Conservation (phyloP, 2,888 invertebrate genomes). For the Volucella inanis region DNA sequence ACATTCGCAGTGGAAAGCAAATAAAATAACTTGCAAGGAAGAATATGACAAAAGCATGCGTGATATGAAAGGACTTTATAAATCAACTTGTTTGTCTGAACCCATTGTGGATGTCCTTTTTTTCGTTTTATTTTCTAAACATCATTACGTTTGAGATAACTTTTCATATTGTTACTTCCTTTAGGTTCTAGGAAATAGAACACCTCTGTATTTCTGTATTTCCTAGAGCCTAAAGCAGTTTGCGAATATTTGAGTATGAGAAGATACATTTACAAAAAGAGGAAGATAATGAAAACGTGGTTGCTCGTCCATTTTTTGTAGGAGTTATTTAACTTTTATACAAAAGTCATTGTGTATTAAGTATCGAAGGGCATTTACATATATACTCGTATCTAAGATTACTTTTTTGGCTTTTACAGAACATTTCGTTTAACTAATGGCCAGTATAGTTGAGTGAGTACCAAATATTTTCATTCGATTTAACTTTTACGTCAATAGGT, state of each 20-base stretch:
- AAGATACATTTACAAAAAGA: no score
- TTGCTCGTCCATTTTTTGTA: not conserved
- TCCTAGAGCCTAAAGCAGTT: no score
- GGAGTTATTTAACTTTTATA: slow-evolving; percentile 40
- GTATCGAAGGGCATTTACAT: slow-evolving; percentile 5
- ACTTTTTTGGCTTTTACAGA: not conserved
- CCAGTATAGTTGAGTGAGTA: not conserved
- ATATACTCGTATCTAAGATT: no score
- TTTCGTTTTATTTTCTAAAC: slow-evolving; percentile 13
- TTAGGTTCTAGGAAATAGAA: no score
- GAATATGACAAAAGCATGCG: slow-evolving; percentile 5
- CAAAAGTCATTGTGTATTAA: not conserved
- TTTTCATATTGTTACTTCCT: slow-evolving; percentile 43
- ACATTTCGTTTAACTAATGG: slow-evolving; percentile 11
- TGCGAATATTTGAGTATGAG: no score
- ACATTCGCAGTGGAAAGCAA: slow-evolving; percentile 18
- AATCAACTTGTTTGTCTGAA: slow-evolving; percentile 25
- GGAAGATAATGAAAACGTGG: slow-evolving; percentile 10
- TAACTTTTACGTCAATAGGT: not conserved
- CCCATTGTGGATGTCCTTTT: not conserved
- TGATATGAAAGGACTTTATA: slow-evolving; percentile 7
- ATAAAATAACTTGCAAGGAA: slow-evolving; percentile 12
- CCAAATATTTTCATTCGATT: not conserved
- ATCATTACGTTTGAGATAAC: not conserved
- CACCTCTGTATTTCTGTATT: no score